These are phyloP conservation scores for Zaprionus capensis DNA, from an alignment of 1,140 invertebrate species.

Conservation along the genomic window DNA sequence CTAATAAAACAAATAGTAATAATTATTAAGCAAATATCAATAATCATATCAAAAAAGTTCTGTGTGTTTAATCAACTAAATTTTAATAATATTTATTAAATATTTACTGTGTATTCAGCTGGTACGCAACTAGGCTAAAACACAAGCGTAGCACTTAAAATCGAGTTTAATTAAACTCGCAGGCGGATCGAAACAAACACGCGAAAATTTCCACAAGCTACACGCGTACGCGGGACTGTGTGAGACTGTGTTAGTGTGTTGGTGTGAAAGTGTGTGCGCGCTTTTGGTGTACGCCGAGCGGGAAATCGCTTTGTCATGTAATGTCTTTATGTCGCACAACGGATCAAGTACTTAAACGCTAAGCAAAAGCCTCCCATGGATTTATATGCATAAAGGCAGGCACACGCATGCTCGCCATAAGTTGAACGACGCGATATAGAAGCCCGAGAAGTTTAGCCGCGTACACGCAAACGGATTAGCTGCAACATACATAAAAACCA, in stretches of 20 bases:
- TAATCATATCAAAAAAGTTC: slow-evolving; percentile 26
- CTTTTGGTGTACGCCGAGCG: slow-evolving; percentile 27
- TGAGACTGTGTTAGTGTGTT: not conserved
- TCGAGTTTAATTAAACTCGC: slow-evolving; percentile 33
- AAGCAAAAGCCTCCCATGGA: slow-evolving; percentile 74
- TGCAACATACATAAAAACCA: slow-evolving; percentile 57
- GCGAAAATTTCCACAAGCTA: slow-evolving; percentile 22
- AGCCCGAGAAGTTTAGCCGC: slow-evolving; percentile 51
- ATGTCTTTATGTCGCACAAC: slow-evolving; percentile 72
- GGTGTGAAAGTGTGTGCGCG: slow-evolving; percentile 12
- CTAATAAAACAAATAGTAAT: slow-evolving; percentile 21
- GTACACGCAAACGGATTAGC: slow-evolving; percentile 70
- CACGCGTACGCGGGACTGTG: not conserved
- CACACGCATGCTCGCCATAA: slow-evolving; percentile 60
- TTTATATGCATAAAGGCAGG: slow-evolving; percentile 74
- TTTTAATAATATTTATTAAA: slow-evolving; percentile 17
- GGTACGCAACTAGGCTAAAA: not conserved
- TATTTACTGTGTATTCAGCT: not conserved
- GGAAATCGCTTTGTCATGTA: slow-evolving; percentile 77
- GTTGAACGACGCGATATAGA: slow-evolving; percentile 38
- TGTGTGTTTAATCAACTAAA: slow-evolving; percentile 14
- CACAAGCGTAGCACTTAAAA: slow-evolving; percentile 19
- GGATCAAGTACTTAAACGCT: slow-evolving; percentile 77
- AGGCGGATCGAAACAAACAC: slow-evolving; percentile 22
- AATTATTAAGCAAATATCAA: slow-evolving; percentile 19